Percentiles rank a stretch among this genome's conserved stretches.
phyloP scores from a whole-genome alignment of 2,888 invertebrate genomes.

The Thera obeliscata region DNA sequence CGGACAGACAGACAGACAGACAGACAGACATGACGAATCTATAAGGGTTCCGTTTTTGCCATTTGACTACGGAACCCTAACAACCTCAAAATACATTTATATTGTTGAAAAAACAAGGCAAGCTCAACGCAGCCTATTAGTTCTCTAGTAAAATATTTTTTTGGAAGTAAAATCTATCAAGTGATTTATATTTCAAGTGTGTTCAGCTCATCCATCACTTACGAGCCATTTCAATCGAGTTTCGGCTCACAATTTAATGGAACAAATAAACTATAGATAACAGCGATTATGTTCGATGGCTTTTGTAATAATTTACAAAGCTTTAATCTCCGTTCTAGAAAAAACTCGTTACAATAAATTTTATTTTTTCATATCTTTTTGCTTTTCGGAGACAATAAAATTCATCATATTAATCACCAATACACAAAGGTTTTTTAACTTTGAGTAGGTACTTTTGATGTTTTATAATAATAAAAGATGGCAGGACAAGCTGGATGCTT shows the following conservation, averaged over 20 bases:
- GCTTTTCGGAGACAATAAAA: no score
- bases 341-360: no score
- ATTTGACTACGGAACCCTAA: no score
- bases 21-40: no score
- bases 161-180: constrained; percentile 33
- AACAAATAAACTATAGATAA: constrained; percentile 9
- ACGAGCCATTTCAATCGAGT: constrained; percentile 53
- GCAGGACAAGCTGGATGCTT: no score
- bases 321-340: neutral
- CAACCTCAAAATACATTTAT: constrained; percentile 5
- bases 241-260: constrained; percentile 42
- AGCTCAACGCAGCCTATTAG: constrained; percentile 9
- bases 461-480: no score
- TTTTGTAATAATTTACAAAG: constrained; percentile 1
- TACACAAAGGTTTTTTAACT: no score
- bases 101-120: constrained; percentile 16
- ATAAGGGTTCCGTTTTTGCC: no score
- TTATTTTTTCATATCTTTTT: no score
- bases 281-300: neutral
- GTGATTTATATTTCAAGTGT: constrained; percentile 36
- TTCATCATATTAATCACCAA: no score
- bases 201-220: constrained; percentile 51
- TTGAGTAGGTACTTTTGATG: no score
- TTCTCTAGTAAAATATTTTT: constrained; percentile 30
- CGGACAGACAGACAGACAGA: no score